Conservation (phyloP, 1,140 invertebrate species). For the Hyles vespertilio region DNA sequence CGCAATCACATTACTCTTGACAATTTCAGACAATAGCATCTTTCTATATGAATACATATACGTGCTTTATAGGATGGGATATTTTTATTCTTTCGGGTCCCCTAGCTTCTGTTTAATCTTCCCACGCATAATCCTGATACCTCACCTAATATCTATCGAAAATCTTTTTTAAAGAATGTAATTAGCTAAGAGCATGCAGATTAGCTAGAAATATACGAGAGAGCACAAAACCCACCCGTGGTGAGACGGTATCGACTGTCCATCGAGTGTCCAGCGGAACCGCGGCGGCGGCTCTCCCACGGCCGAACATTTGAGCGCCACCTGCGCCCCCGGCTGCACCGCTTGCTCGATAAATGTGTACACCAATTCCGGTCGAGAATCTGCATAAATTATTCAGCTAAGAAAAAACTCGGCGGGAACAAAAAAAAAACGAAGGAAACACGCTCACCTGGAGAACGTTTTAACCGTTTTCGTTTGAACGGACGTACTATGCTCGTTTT, state of each 20-base stretch:
- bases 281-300: slow-evolving; percentile 90
- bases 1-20: too few relatives aligned
- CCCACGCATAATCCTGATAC: too few relatives aligned
- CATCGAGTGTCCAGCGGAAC: slow-evolving; percentile 65
- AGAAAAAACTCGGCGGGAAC: slow-evolving; percentile 10
- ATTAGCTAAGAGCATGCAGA: too few relatives aligned
- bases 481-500: slow-evolving; percentile 27
- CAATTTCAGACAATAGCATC: too few relatives aligned
- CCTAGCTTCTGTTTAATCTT: too few relatives aligned
- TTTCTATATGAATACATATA: too few relatives aligned
- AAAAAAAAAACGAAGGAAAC: slow-evolving; percentile 20
- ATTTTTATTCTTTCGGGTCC: too few relatives aligned
- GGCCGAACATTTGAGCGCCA: slow-evolving; percentile 89
- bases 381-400: slow-evolving; percentile 29
- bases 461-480: slow-evolving; percentile 51
- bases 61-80: too few relatives aligned
- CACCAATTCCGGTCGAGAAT: slow-evolving; percentile 81
- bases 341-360: slow-evolving; percentile 91
- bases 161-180: too few relatives aligned
- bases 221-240: slow-evolving; percentile 46
- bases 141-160: too few relatives aligned
- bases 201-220: too few relatives aligned
- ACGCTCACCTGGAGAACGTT: slow-evolving; percentile 56
- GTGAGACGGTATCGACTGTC: slow-evolving; percentile 55
- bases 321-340: slow-evolving; percentile 85